Percentiles rank a stretch among this genome's conserved stretches.
Evolutionary conservation across 2,113 vertebrate species (phyloP).

Genomic region (Neogobius melanostomus): DNA sequence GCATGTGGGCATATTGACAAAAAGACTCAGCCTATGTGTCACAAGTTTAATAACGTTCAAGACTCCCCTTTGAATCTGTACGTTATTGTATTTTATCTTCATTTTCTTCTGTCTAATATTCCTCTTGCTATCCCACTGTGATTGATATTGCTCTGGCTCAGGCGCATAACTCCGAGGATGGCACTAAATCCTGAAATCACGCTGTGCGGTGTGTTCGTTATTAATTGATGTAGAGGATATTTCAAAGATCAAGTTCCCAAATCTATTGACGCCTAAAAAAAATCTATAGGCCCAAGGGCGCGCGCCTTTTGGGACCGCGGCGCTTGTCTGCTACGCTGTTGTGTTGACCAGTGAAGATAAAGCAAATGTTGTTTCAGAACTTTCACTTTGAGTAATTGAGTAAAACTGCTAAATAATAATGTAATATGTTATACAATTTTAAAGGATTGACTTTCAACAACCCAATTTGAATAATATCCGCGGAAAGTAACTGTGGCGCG

Average conservation of each 20-base stretch:
- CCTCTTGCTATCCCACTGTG: not conserved
- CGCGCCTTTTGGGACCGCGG: not conserved
- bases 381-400: too few species aligned
- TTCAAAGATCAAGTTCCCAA: too few species aligned
- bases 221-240: not conserved
- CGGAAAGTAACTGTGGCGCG: constrained; percentile 21
- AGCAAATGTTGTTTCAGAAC: not conserved
- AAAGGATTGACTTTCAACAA: constrained; percentile 7
- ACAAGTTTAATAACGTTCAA: too few species aligned
- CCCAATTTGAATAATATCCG: constrained; percentile 16
- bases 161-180: too few species aligned
- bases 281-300: not conserved
- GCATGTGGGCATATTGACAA: too few species aligned
- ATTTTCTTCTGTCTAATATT: not conserved
- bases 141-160: not conserved
- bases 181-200: not conserved
- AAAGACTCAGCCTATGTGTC: too few species aligned
- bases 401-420: not conserved
- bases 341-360: not conserved
- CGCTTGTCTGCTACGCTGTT: not conserved
- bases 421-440: not conserved
- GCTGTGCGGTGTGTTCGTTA: not conserved
- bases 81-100: not conserved
- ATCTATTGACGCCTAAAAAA: not conserved
- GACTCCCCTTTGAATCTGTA: too few species aligned